These are phyloP conservation scores for Pseudobourletiella spinata DNA, from an alignment of 1,140 invertebrate genomes.

Conservation along the genomic window DNA sequence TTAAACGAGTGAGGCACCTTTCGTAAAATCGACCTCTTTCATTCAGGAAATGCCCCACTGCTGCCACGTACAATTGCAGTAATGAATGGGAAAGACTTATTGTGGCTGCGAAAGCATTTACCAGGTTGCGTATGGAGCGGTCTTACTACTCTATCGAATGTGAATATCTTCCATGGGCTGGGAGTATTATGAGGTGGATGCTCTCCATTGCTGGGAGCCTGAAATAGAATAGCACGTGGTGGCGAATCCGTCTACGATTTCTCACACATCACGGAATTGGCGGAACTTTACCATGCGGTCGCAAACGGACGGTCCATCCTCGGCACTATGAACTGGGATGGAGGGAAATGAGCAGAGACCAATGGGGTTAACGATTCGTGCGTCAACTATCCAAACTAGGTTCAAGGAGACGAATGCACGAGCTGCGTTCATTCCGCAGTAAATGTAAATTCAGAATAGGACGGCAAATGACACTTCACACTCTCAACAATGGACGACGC, in stretches of 20 bases:
- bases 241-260: background rate
- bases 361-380: background rate
- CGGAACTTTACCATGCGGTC: background rate
- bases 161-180: constrained; percentile 15
- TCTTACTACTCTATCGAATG: background rate
- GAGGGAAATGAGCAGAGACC: background rate
- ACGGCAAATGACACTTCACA: no score
- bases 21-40: background rate
- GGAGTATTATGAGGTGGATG: background rate
- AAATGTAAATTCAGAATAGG: no score
- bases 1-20: background rate
- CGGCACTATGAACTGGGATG: background rate
- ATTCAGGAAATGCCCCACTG: background rate
- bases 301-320: background rate
- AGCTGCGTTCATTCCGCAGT: no score
- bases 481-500: no score
- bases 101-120: no score
- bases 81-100: no score
- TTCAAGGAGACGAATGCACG: no score
- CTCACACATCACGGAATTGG: background rate
- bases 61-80: background rate
- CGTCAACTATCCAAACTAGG: no score
- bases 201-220: constrained; percentile 4
- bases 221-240: background rate
- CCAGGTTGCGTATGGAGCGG: constrained; percentile 8